Base-by-base conservation (phyloP, 1,140 invertebrate genomes). In the Homalodisca vitripennis region DNA sequence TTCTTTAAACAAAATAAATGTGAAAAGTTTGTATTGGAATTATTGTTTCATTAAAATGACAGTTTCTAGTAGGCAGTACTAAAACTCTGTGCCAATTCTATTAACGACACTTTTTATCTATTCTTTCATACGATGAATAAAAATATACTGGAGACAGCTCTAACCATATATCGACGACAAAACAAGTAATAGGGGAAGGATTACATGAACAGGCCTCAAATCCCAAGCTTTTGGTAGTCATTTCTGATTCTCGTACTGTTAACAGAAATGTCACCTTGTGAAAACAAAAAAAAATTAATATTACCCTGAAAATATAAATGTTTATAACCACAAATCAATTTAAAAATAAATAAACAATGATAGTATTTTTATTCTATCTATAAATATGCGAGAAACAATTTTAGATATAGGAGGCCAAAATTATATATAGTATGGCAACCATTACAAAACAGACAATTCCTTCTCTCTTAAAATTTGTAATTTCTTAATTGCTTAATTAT, bases 151-250 rank as follows among this genome's bases (percentile, higher is more conserved):
- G 6, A n/a, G n/a, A n/a, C n/a, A 53, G 6, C 20, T 83, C 84
- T 84, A 80, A 91, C 89, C 76, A 89, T 84, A 73, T 86, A 84
- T 62, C 93, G 83, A 29, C 92, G 92, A 74, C 95, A 94, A n/a
- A n/a, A n/a, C n/a, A n/a, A n/a, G n/a, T n/a, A n/a, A n/a, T n/a
- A 0, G 96, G 93, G 0, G 94, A 91, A 48, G 92, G 90, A 82
- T 98, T 98, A n/a, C 91, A 98, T 95, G 76, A 93, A 96, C n/a
- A 0, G 92, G 92, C 62, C 89, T 83, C 34, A 98, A 80, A 82
- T 98, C n/a, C 93, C 22, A 97, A 84, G 0, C 86, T 90, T 77
- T 85, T 93, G 1, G 89, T 85, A 79, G 89, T 86, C n/a, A n/a
- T n/a, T n/a, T n/a, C n/a, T n/a, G n/a, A n/a, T 78, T 97, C 94